Conservation (phyloP, 2,888 invertebrate genomes). For the Leptothorax acervorum region DNA sequence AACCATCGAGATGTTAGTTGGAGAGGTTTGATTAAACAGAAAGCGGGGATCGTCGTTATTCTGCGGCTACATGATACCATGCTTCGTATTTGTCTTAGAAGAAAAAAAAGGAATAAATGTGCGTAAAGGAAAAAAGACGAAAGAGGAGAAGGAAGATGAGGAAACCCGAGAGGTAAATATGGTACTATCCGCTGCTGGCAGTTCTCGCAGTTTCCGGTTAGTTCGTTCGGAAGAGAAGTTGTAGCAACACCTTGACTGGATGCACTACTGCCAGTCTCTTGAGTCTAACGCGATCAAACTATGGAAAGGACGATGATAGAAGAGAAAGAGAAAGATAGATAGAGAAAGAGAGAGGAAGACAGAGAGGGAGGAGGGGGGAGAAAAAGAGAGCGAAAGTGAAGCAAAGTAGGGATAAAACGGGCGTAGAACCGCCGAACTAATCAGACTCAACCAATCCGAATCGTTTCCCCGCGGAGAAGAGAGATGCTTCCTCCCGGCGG, state of each 20-base stretch:
- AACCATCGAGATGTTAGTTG: constrained; percentile 57
- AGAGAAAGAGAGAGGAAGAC: not conserved
- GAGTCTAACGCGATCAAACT: constrained; percentile 65
- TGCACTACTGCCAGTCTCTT: constrained; percentile 53
- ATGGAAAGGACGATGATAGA: constrained; percentile 60
- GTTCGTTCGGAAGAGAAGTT: constrained; percentile 59
- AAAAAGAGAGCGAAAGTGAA: constrained; percentile 53
- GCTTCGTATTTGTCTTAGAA: not conserved
- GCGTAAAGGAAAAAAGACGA: not conserved
- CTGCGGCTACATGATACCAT: not conserved
- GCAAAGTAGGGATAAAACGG: constrained; percentile 72
- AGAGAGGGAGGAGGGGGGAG: not conserved
- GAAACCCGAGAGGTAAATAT: constrained; percentile 42
- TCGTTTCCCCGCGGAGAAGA: constrained; percentile 73
- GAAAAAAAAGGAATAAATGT: not conserved
- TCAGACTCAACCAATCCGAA: constrained; percentile 83
- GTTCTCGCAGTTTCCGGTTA: constrained; percentile 66
- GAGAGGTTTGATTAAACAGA: constrained; percentile 69
- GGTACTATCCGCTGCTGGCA: constrained; percentile 14
- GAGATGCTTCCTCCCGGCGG: constrained; percentile 73
- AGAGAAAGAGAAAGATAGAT: constrained; percentile 16
- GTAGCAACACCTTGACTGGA: constrained; percentile 64
- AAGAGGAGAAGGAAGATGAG: constrained; percentile 1
- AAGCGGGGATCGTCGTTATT: constrained; percentile 34
- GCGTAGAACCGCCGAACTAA: constrained; percentile 81